Base-by-base conservation (phyloP, 2,888 invertebrate species). In the Phaonia tiefii region DNA sequence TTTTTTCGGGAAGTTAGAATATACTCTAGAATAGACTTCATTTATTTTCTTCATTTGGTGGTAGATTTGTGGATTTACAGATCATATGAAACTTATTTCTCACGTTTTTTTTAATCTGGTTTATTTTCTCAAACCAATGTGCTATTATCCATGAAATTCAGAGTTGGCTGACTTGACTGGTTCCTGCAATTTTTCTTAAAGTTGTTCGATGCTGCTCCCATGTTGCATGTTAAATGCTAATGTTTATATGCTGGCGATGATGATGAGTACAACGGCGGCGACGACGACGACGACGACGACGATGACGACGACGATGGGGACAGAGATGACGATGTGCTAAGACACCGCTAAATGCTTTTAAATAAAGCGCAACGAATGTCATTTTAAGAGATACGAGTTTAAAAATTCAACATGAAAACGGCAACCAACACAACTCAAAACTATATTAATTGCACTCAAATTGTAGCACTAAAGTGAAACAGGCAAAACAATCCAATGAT, bases 291-390 rank as follows among this genome's bases (percentile, higher is more conserved):
- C 39, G 49, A 75, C 60, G 72, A 25, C 17, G 44, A 67, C 25
- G 58, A 46, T 26, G 37, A 70, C 37, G 15, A 46, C 25, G 54
- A 63, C 44, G 69, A 58, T 54, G 46, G n/a, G n/a, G n/a, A n/a
- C n/a, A n/a, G n/a, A n/a, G n/a, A 20, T 60, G 66, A 58, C 77
- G 75, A 79, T 79, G 76, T 81, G 78, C 72, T 70, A 75, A 72
- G 81, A 73, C 78, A 71, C 73, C 72, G 84, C 84, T 86, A 86
- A 87, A 87, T 86, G 85, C 87, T 87, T 85, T 85, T 85, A 88
- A 89, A 87, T 88, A 87, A 86, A 86, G 88, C 86, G 88, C 86
- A 86, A 84, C 86, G 89, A 87, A 86, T 89, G 89, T 88, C 88
- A 88, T 89, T 89, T 86, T 63, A 13, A 10, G 22, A 63, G 63